Evolutionary conservation across 1,140 invertebrate genomes (phyloP), one percentile per base, ranked within the genome.

Genomic region (Delia radicum): DNA sequence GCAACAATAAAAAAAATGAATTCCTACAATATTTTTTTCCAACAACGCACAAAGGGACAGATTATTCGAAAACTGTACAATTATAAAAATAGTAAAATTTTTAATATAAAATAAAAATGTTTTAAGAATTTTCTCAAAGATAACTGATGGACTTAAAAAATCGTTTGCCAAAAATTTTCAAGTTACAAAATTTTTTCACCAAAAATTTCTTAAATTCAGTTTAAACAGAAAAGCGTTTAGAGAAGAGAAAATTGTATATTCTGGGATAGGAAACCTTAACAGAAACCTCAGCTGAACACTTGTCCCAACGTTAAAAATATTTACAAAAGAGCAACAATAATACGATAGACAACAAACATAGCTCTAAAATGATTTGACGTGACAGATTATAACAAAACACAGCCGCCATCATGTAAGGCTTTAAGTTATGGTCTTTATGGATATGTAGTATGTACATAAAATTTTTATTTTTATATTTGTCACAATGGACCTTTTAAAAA

Each of bases 351-450:
- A 33, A 21, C 29, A 33, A 21, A 55, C 21, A 55, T 15, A 65
- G 26, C 65, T 31, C 37, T 37, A 33, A 33, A 69, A n/a, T 69
- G 65, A 37, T 69, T 33, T 69, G 65, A 69, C 65, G 65, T 37
- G 65, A 69, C 65, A 69, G 29, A 69, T 69, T 69, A 69, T 37
- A 69, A 69, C 21, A 69, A 3, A 29, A 28, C 24, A 28, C 62
- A 65, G 8, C 12, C 24, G 62, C 27, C 62, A 65, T 65, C 62
- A 65, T 65, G 62, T 65, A 28, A 55, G 48, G 48, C 48, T 55
- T 21, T 55, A 21, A 18, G 7, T 55, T 55, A 42, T 42, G n/a
- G 37, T 42, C n/a, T 42, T 42, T 42, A 42, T 42, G n/a, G 10
- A 15, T 42, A 42, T 42, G 37, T 42, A 42, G 3, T 15, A 42